Base-by-base conservation (phyloP, 2,113 vertebrate genomes). In the Hydropotes inermis region DNA sequence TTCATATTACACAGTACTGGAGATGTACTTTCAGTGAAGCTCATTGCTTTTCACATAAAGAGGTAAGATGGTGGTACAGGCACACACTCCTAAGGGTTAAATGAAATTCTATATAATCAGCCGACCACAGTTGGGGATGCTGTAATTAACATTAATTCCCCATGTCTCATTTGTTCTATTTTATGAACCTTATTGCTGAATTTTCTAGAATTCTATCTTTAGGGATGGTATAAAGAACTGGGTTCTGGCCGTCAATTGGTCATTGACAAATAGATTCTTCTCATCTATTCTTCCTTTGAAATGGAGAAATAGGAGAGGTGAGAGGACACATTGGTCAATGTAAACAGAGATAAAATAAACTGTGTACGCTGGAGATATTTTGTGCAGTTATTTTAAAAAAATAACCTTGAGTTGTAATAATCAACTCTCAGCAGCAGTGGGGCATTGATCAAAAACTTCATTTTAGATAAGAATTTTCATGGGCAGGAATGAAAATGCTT, bases 381-480 rank as follows among this genome's bases (percentile, higher is more conserved):
- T 54, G 16, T 54, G 27, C 5, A 36, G 17, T 85, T 5, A 52
- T 55, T 61, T 0, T 7, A 57, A 84, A 74, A 64, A 86, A 61
- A 81, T 45, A 92, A 87, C 16, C 88, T 64, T n/a, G 54, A 30
- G n/a, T 86, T 91, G 19, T 64, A 97, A 91, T 91, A 91, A 87
- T 52, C 1, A 21, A n/a, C 43, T 81, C 52, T 95, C 58, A 86
- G 39, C 21, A 78, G 33, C n/a, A 85, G 0, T 7, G 47, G 30
- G 3, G 16, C 50, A 90, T 30, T 93, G 52, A 87, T 94, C 61
- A 93, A 93, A 97, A 85, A 54, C 12, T 74, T 81, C 87, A 90
- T 89, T 90, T 88, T 94, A 79, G 85, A 81, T 67, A 64, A 85
- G 58, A 79, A 94, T 91, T 91, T 96, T 86, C 67, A 94, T 19